Base-by-base conservation (phyloP, 2,888 invertebrate species). In the Kryphioiulus occultus region DNA sequence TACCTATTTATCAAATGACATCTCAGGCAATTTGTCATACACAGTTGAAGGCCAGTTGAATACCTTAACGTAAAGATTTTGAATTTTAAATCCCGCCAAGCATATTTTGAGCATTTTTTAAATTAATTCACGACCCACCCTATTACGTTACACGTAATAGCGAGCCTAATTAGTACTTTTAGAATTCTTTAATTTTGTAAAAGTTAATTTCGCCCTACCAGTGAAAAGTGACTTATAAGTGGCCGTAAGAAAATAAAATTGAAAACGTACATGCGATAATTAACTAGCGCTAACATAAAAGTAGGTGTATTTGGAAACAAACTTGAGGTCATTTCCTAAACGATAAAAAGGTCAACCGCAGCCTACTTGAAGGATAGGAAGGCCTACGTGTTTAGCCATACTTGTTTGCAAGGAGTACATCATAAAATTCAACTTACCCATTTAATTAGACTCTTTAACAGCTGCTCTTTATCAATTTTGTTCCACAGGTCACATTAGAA, bases 381-480 rank as follows among this genome's bases (percentile, higher is more conserved):
- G 9, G 78, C 30, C 78, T 78, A 78, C 30, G 30, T 78, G 78
- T 78, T 78, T 47, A 32, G 12, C n/a, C n/a, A 53, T 26, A 59
- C 47, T 22, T 53, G 59, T 59, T 17, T 19, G 42, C 42, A 86
- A 30, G 22, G 1, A 86, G 19, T 12, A 47, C 9, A 44, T 15
- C 44, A 78, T 78, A 39, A 35, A 10, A 78, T 35, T 32, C 5
- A 35, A 88, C 87, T 88, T 85, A 88, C 88, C 88, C 88, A 88
- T 85, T 87, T 88, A 83, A 87, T 53, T n/a, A 88, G 85, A 85
- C 88, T 88, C 68, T 87, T 68, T 47, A 86, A 88, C 53, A 87
- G 39, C 78, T 87, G 85, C 39, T 88, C 85, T 26, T 88, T 87
- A 59, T 88, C 88, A 87, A 88, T 88, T 83, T 68, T 86, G 17